Conservation (phyloP, 30 jellyfish, hydroid and myxozoan genomes). For the Aurelia sp. region DNA sequence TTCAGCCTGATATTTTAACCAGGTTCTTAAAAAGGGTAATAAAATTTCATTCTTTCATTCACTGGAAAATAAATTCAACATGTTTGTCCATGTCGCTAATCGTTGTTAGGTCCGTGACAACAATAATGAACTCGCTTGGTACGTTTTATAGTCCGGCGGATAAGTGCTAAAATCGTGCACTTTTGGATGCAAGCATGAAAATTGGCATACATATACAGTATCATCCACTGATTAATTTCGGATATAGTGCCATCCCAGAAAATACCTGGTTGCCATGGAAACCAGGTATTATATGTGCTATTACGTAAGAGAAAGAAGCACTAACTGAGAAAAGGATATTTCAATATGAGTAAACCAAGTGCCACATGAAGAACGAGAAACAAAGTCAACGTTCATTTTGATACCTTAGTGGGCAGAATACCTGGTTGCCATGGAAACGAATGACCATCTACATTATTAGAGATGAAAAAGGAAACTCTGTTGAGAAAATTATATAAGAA, state of each 20-base stretch:
- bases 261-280: conserved; percentile 20
- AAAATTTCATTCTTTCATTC: too few relatives aligned
- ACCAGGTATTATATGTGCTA: neutral
- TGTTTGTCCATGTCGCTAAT: conserved; percentile 44
- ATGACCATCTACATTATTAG: neutral
- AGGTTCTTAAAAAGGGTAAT: too few relatives aligned
- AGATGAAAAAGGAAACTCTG: neutral
- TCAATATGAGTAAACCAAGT: neutral
- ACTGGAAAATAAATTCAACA: too few relatives aligned
- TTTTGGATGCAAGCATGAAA: conserved; percentile 32
- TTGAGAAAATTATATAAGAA: neutral
- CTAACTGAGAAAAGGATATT: neutral
- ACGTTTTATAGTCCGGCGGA: conserved; percentile 29
- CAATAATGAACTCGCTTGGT: conserved; percentile 14
- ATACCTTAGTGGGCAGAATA: neutral
- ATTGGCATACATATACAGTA: neutral
- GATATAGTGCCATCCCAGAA: neutral
- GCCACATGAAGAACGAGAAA: neutral
- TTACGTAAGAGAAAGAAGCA: neutral
- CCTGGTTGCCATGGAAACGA: conserved; percentile 37
- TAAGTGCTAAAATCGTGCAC: conserved; percentile 21
- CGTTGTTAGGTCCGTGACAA: neutral
- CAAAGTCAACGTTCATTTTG: neutral
- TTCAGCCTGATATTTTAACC: too few relatives aligned
- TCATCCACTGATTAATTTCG: neutral